phyloP scores from a whole-genome alignment of 2,113 vertebrate genomes.

The Ptilonorhynchus violaceus region DNA sequence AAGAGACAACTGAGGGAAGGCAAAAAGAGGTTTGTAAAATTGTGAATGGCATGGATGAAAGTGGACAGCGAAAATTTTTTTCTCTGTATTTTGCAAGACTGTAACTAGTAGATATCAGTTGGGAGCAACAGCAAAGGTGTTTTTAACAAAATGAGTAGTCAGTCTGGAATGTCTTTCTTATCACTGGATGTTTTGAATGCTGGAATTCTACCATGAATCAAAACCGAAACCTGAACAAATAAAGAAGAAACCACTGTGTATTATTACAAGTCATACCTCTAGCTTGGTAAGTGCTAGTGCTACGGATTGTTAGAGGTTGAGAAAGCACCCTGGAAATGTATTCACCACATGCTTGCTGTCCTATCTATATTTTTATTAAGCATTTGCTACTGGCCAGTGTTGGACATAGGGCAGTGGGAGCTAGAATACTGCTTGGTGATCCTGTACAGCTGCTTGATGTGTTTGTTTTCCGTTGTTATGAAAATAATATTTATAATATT shows the following conservation, averaged over 20 bases:
- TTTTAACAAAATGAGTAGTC: background rate
- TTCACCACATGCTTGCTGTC: background rate
- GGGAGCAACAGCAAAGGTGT: background rate
- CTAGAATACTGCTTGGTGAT: background rate
- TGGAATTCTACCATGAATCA: background rate
- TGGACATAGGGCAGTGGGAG: background rate
- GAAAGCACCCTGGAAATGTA: background rate
- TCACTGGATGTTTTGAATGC: background rate
- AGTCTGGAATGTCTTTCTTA: background rate
- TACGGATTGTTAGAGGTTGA: background rate
- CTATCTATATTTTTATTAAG: background rate
- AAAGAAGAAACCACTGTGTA: background rate
- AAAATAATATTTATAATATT: background rate
- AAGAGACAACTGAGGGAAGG: background rate
- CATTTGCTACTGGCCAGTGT: background rate
- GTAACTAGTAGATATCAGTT: background rate
- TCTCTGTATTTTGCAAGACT: background rate
- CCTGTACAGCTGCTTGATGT: background rate
- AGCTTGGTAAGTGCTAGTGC: background rate
- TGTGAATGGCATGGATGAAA: background rate
- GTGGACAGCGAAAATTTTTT: background rate
- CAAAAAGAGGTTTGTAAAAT: background rate
- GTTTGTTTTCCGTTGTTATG: background rate
- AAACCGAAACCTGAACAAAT: background rate
- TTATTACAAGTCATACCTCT: background rate